phyloP scores from a whole-genome alignment of 1,140 invertebrate genomes.

The Piezodorus guildinii region DNA sequence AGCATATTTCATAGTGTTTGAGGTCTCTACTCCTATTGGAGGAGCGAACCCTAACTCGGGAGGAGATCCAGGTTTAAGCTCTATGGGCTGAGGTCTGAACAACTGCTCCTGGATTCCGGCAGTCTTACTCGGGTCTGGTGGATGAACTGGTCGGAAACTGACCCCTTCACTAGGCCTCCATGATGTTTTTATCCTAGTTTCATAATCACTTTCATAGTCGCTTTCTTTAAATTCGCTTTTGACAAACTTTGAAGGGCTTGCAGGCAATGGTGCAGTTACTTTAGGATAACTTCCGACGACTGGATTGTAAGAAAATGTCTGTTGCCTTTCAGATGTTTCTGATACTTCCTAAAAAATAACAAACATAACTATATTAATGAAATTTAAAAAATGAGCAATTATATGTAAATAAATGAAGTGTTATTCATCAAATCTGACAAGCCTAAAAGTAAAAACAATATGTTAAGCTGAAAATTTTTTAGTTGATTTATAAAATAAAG shows the following conservation, averaged over 20 bases:
- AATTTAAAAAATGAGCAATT: neutral
- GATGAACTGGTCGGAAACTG: slow-evolving; percentile 36
- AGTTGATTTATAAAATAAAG: no score
- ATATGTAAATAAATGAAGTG: no score
- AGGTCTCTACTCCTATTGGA: slow-evolving; percentile 45
- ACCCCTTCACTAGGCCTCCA: slow-evolving; percentile 38
- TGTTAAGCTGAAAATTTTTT: no score
- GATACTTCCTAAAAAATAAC: slow-evolving; percentile 36
- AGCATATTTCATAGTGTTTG: slow-evolving; percentile 53
- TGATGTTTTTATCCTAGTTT: slow-evolving; percentile 44
- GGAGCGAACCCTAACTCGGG: slow-evolving; percentile 46
- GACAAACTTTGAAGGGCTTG: slow-evolving; percentile 51
- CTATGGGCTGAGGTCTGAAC: slow-evolving; percentile 36
- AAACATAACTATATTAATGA: slow-evolving; percentile 7
- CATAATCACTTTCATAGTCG: slow-evolving; percentile 64
- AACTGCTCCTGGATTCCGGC: slow-evolving; percentile 37
- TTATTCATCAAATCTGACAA: no score
- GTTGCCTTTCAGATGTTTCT: slow-evolving; percentile 29
- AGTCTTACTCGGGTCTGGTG: neutral
- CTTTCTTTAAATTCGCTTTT: slow-evolving; percentile 55
- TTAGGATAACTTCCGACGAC: slow-evolving; percentile 13
- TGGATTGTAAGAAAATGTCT: slow-evolving; percentile 39
- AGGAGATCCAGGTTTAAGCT: slow-evolving; percentile 44
- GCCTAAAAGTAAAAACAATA: no score
- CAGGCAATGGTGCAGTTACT: slow-evolving; percentile 33